A percentile compares a stretch with the other conserved stretches of the same genome.
Conservation (phyloP, 2,888 invertebrate genomes). For the Cephalotes varians region DNA sequence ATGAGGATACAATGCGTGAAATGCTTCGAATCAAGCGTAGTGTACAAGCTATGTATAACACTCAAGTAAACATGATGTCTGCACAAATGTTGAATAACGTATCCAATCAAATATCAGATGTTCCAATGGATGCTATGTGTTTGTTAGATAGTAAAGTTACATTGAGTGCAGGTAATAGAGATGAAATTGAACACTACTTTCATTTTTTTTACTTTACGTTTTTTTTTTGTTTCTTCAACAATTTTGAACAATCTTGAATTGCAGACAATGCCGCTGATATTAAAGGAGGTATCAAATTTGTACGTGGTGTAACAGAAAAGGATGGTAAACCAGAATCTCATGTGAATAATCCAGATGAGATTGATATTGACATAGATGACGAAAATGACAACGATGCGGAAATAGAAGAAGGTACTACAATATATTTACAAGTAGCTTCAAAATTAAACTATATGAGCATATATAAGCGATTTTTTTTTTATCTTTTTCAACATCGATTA, state of each 20-base stretch:
- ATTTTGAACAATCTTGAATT: slow-evolving; percentile 21
- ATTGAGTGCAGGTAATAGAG: slow-evolving; percentile 59
- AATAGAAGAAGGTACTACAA: slow-evolving; percentile 83
- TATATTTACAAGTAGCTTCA: background rate
- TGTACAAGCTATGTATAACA: slow-evolving; percentile 99
- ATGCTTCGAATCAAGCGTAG: slow-evolving; percentile 99
- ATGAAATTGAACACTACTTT: background rate
- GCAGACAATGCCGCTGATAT: slow-evolving; percentile 71
- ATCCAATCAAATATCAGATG: slow-evolving; percentile 90
- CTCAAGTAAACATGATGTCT: slow-evolving; percentile 99
- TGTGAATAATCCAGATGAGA: slow-evolving; percentile 95
- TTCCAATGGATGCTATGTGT: slow-evolving; percentile 94
- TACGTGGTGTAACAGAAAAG: slow-evolving; percentile 95
- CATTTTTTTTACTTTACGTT: background rate
- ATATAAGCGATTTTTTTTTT: background rate
- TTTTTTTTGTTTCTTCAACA: background rate
- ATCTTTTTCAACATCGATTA: background rate
- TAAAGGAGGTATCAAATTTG: slow-evolving; percentile 92
- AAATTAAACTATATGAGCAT: background rate
- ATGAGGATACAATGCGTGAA: slow-evolving; percentile 99
- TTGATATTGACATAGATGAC: slow-evolving; percentile 92
- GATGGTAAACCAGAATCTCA: slow-evolving; percentile 88
- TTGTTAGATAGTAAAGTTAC: slow-evolving; percentile 94
- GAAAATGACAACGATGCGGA: slow-evolving; percentile 87
- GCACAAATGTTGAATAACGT: slow-evolving; percentile 97